These are phyloP conservation scores for Aphelinus atriplicis DNA, from an alignment of 1,140 invertebrate species.

Conservation along the genomic window DNA sequence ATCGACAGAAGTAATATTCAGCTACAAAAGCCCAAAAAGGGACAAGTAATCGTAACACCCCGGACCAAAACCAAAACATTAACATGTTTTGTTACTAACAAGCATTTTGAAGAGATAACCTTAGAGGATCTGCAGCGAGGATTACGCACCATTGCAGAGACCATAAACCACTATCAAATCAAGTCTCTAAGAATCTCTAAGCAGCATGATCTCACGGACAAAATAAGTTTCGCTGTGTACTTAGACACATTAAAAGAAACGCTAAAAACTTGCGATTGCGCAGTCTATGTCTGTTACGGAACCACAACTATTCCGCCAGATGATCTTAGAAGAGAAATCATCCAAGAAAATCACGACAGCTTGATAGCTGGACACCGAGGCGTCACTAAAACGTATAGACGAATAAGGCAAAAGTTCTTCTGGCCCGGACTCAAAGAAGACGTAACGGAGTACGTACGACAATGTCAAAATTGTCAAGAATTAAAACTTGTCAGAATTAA, in stretches of 20 bases:
- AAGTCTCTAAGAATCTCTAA: too few species aligned
- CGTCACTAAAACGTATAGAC: neutral
- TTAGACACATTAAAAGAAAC: too few species aligned
- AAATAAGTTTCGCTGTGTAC: too few species aligned
- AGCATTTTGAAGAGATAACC: neutral
- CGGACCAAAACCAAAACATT: too few species aligned
- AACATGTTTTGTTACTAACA: neutral
- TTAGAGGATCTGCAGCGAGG: neutral
- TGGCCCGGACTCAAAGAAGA: neutral
- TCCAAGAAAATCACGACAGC: neutral
- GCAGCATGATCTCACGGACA: too few species aligned
- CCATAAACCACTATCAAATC: too few species aligned
- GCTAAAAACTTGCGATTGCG: neutral
- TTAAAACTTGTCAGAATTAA: neutral
- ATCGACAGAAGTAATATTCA: neutral
- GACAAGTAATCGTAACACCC: neutral
- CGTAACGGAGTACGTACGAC: neutral
- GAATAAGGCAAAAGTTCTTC: neutral
- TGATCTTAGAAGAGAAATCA: neutral
- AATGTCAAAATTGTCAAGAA: neutral
- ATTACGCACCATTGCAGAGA: too few species aligned
- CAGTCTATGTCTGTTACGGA: neutral
- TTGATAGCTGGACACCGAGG: slow-evolving; percentile 5
- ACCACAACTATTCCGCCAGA: neutral
- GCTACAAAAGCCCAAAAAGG: neutral